phyloP scores from a whole-genome alignment of 2,888 invertebrate species.

The Tenthredo mesomela region DNA sequence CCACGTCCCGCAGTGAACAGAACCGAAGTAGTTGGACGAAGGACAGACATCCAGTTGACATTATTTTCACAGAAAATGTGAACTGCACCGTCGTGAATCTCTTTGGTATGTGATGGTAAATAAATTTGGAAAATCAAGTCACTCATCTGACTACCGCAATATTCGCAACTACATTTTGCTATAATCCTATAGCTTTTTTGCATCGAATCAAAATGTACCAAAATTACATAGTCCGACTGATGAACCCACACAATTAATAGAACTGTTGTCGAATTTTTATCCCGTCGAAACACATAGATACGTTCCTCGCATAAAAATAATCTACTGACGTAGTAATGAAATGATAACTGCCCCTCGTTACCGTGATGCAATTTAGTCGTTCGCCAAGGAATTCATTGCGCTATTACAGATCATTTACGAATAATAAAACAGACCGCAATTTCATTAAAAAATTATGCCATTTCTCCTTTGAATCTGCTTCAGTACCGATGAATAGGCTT shows the following conservation, averaged over 20 bases:
- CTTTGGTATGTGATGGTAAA: constrained; percentile 58
- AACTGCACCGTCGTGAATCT: constrained; percentile 61
- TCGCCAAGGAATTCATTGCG: background rate
- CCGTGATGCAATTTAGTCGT: background rate
- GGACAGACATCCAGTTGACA: constrained; percentile 58
- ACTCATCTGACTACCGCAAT: no score
- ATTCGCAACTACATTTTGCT: no score
- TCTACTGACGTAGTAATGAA: constrained; percentile 4
- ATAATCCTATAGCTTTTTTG: no score
- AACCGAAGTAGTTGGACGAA: constrained; percentile 44
- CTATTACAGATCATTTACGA: background rate
- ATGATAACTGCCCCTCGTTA: background rate
- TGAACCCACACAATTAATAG: background rate
- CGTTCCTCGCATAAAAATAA: background rate
- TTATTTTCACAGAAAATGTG: constrained; percentile 61
- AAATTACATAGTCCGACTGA: no score
- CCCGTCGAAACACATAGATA: background rate
- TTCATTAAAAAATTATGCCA: background rate
- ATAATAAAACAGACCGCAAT: background rate
- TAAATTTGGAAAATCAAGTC: background rate
- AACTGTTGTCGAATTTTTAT: background rate
- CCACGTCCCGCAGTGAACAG: background rate
- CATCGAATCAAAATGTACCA: no score
- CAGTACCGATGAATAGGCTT: background rate
- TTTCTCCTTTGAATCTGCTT: background rate